Percentiles rank a stretch among this genome's conserved stretches.
phyloP scores from a whole-genome alignment of 2,797 vertebrate genomes.

The Ptychadena robeensis region DNA sequence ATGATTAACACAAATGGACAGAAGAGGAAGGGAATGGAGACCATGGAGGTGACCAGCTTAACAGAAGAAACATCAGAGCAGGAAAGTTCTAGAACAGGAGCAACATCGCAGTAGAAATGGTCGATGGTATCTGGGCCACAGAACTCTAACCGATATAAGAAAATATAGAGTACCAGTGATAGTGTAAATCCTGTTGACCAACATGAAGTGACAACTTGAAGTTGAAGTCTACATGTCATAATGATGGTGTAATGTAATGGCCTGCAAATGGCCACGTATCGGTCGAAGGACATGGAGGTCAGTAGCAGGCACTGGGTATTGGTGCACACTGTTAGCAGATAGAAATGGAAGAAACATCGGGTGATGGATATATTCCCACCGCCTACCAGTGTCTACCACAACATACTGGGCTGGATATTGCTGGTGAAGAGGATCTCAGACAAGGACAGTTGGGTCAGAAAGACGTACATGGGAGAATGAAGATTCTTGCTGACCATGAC shows the following conservation, averaged over 20 bases:
- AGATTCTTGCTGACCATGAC: conserved; percentile 3
- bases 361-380: conserved; percentile 7
- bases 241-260: conserved; percentile 22
- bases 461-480: conserved; percentile 38
- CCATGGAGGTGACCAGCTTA: conserved; percentile 1
- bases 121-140: background rate
- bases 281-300: conserved; percentile 38
- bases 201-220: conserved; percentile 1
- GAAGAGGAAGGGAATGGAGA: conserved; percentile 11
- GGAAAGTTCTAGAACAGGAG: conserved; percentile 13
- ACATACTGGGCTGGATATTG: conserved; percentile 25
- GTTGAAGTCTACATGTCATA: conserved; percentile 29
- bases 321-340: background rate
- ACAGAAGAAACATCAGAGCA: conserved; percentile 7
- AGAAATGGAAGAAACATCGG: conserved; percentile 16
- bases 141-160: conserved; percentile 4
- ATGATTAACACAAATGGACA: conserved; percentile 25
- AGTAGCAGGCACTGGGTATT: conserved; percentile 28
- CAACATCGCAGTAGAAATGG: conserved; percentile 25
- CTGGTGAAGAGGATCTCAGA: conserved; percentile 37
- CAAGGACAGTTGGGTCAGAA: conserved; percentile 28
- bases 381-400: conserved; percentile 7
- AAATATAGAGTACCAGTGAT: background rate
- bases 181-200: conserved; percentile 1
- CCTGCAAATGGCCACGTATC: conserved; percentile 34